A percentile compares a stretch with the other conserved stretches of the same genome.
Conservation (phyloP, 2,113 vertebrate species). For the Oreochromis aureus region DNA sequence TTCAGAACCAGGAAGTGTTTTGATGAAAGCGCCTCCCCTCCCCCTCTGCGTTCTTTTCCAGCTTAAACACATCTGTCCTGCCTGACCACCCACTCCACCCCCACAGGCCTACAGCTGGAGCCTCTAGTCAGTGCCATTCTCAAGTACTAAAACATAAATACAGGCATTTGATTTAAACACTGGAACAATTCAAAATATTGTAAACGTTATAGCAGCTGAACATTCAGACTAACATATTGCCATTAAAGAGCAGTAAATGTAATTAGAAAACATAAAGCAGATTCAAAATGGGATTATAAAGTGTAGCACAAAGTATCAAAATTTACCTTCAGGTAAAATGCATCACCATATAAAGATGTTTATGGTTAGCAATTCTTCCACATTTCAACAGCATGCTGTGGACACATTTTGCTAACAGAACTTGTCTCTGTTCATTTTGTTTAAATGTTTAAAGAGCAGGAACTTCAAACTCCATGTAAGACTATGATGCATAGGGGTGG, state of each 20-base stretch:
- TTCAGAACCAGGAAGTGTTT: slow-evolving; percentile 63
- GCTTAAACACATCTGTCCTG: slow-evolving; percentile 65
- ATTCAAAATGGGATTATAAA: neutral
- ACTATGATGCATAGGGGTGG: neutral
- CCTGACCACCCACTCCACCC: slow-evolving; percentile 13
- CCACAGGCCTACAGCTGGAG: slow-evolving; percentile 20
- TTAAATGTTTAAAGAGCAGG: neutral
- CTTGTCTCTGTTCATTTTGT: neutral
- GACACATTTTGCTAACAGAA: neutral
- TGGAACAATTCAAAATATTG: neutral
- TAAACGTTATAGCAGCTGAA: neutral
- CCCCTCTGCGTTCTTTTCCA: slow-evolving; percentile 50
- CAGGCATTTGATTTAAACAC: neutral
- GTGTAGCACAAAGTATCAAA: neutral
- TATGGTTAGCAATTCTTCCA: neutral
- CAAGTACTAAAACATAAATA: neutral
- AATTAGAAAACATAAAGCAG: neutral
- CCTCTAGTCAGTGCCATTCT: neutral
- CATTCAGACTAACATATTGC: neutral
- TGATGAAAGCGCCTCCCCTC: slow-evolving; percentile 37
- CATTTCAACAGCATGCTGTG: neutral
- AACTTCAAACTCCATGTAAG: neutral
- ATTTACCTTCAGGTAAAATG: neutral
- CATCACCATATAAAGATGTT: neutral
- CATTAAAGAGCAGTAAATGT: neutral